phyloP scores from a whole-genome alignment of 2,888 invertebrate species.

The Isotomurus palustris region DNA sequence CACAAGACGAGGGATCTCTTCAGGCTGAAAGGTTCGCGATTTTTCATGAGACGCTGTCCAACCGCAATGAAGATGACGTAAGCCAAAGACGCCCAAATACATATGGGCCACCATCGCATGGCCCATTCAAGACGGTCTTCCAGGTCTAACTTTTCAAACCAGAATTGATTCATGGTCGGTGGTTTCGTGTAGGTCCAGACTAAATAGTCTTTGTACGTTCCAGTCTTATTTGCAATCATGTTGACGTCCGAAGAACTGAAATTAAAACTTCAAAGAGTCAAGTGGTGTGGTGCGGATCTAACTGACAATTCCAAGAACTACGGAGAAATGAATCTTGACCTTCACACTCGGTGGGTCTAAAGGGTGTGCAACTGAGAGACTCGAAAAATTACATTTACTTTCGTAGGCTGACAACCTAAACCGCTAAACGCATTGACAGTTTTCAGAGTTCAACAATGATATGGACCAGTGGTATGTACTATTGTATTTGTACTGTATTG shows the following conservation, averaged over 20 bases:
- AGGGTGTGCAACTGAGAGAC: too few relatives aligned
- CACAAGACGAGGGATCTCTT: slow-evolving; percentile 80
- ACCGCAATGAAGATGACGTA: slow-evolving; percentile 92
- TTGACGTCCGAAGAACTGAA: neutral
- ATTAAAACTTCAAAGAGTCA: too few relatives aligned
- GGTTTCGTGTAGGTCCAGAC: slow-evolving; percentile 25
- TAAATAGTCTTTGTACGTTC: slow-evolving; percentile 9
- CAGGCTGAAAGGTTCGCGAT: slow-evolving; percentile 81
- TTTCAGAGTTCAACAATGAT: too few relatives aligned
- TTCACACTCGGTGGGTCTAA: too few relatives aligned
- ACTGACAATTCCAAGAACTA: too few relatives aligned
- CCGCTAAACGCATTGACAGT: too few relatives aligned
- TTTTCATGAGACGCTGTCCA: slow-evolving; percentile 88
- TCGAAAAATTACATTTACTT: too few relatives aligned
- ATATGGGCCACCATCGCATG: slow-evolving; percentile 19
- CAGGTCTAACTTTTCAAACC: slow-evolving; percentile 22
- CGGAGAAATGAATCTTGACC: too few relatives aligned
- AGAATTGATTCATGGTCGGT: slow-evolving; percentile 19
- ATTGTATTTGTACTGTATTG: too few relatives aligned
- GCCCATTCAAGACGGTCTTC: slow-evolving; percentile 16
- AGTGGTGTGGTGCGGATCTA: too few relatives aligned
- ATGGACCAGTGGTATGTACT: too few relatives aligned
- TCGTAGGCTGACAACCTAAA: too few relatives aligned
- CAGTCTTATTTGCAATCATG: neutral
- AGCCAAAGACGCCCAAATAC: slow-evolving; percentile 48